Evolutionary conservation across 2,113 vertebrate genomes (phyloP), one percentile per base, ranked within the genome.

Genomic region (Hemiprocne comata): DNA sequence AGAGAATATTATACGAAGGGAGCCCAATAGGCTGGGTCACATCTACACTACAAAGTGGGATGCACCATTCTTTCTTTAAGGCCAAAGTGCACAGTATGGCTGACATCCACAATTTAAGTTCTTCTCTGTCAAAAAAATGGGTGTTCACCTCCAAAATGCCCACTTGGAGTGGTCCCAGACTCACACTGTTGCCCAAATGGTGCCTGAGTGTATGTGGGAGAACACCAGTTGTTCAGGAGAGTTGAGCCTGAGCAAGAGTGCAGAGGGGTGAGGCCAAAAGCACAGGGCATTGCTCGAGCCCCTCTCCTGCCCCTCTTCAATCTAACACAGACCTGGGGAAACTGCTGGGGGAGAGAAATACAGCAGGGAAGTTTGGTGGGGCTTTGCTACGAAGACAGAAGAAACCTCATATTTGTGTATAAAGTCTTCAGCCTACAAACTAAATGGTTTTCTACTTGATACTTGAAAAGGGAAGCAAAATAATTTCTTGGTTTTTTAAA

Each of bases 21-120:
- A 50, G 7, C 20, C 51, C 21, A 24, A 16, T 5, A 58, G 14
- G 5, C 9, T 24, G 55, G 20, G 10, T 73, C 73, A 23, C 9
- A 44, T 54, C 18, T 58, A 1, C 29, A 29, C 13, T 33, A 15
- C 0, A 0, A 55, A 65, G 29, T 38, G 31, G 17, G n/a, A 33
- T 44, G 6, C 4, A 26, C 28, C 1, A 0, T 67, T 82, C 46
- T 66, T 12, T 58, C 53, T 62, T 73, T 71, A 38, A 54, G 15
- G 14, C 6, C 57, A 54, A 67, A 62, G 17, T 58, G 28, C 16
- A 77, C 12, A 29, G 19, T 54, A 21, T 0, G 1, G 1, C 44
- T 67, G 6, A 2, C 53, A 75, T 54, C 18, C 11, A 54, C 1
- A 6, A 36, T 5, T 20, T 61, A 31, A 85, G 62, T 34, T 57